Percentiles rank a stretch among this genome's conserved stretches.
Evolutionary conservation across 2,888 invertebrate genomes (phyloP).

Genomic region (Leucoma salicis): DNA sequence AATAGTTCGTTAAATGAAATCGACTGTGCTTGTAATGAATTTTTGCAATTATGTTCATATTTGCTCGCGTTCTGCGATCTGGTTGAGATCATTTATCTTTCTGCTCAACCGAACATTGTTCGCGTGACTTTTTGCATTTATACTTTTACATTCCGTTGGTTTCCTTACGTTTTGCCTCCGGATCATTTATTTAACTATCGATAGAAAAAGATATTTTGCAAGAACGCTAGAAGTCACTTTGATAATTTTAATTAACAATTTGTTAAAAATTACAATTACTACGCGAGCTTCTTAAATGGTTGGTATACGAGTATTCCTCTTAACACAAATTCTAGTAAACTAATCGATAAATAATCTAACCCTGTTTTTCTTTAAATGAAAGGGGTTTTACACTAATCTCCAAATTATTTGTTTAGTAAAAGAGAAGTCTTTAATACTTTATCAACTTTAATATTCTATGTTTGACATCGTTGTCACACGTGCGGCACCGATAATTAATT

Average conservation of each 20-base stretch:
- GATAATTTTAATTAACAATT: neutral
- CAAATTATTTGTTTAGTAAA: no score
- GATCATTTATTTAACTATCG: conserved; percentile 17
- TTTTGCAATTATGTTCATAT: neutral
- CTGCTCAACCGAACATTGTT: conserved; percentile 19
- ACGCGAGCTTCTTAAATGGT: no score
- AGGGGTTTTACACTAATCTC: no score
- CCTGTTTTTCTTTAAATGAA: no score
- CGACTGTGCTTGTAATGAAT: conserved; percentile 2
- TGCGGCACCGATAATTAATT: no score
- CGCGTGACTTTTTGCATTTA: conserved; percentile 32
- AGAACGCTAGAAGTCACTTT: conserved; percentile 2
- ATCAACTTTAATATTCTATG: no score
- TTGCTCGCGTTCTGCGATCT: conserved; percentile 4
- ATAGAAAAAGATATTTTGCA: conserved; percentile 6
- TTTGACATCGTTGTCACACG: no score
- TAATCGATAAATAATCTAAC: no score
- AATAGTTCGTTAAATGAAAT: conserved; percentile 1
- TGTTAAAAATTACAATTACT: conserved; percentile 4
- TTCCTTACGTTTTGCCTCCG: conserved; percentile 18
- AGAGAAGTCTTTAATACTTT: no score
- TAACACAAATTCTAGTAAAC: no score
- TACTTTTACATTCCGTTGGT: conserved; percentile 34
- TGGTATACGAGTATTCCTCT: no score
- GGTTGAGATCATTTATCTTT: conserved; percentile 28